Evolutionary conservation across 53 echinoderm and acorn worm genomes (phyloP).

Genomic region (Mesocentrotus franciscanus): DNA sequence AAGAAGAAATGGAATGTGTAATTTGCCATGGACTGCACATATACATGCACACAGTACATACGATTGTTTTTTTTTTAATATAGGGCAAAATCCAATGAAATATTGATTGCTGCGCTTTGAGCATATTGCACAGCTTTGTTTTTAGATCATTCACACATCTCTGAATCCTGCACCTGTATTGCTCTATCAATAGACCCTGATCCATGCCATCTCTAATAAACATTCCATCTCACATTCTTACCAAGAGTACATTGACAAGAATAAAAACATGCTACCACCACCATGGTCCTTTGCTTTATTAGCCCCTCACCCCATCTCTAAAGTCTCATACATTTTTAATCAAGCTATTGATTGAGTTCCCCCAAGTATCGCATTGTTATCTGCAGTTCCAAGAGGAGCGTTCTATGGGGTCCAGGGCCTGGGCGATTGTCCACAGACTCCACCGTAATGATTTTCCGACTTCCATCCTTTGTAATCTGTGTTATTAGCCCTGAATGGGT

Average conservation of each 20-base stretch:
- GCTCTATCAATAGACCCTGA: not conserved
- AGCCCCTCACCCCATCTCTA: not conserved
- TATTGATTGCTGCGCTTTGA: too few species aligned
- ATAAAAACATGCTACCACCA: not conserved
- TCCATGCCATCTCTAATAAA: constrained; percentile 3
- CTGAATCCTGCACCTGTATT: constrained; percentile 35
- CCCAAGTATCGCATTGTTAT: constrained; percentile 7
- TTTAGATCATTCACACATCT: constrained; percentile 37
- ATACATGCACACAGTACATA: not conserved
- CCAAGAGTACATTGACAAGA: not conserved
- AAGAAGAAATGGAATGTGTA: not conserved
- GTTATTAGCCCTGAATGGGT: constrained; percentile 34
- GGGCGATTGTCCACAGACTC: not conserved
- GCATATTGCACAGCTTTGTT: constrained; percentile 18
- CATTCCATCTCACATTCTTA: constrained; percentile 19
- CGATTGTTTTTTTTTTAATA: too few species aligned
- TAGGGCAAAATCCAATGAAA: too few species aligned
- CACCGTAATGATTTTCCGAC: constrained; percentile 44
- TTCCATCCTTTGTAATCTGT: not conserved
- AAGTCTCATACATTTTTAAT: constrained; percentile 47
- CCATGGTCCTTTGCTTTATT: not conserved
- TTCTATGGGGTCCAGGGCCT: not conserved
- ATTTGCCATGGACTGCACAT: not conserved
- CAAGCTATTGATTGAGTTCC: constrained; percentile 6
- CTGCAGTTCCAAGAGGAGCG: not conserved